Evolutionary conservation across 2,797 vertebrate species (phyloP).

Genomic region (Paramormyrops hopkinsi): DNA sequence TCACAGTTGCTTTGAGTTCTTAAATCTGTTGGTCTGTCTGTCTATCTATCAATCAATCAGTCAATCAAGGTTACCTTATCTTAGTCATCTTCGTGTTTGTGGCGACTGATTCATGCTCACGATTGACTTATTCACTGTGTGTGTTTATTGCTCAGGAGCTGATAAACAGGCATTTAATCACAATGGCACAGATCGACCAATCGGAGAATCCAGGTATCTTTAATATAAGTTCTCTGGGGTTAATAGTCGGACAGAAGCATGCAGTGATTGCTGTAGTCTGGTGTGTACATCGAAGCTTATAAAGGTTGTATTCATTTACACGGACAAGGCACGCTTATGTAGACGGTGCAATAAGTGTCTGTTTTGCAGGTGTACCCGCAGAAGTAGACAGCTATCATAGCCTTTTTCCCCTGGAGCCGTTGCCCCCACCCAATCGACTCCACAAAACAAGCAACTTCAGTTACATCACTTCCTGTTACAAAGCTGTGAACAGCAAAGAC

Average conservation of each 20-base stretch:
- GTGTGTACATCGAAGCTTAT: neutral
- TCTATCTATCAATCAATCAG: neutral
- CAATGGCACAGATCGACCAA: conserved; percentile 98
- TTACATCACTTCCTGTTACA: conserved; percentile 97
- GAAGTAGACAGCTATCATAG: conserved; percentile 99
- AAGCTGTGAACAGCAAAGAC: conserved; percentile 98
- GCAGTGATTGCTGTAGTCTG: neutral
- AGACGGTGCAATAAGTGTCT: neutral
- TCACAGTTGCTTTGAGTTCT: neutral
- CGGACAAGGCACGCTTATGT: neutral
- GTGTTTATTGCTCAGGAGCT: conserved; percentile 71
- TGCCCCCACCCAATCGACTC: conserved; percentile 89
- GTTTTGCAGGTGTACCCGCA: conserved; percentile 77
- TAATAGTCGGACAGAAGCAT: neutral
- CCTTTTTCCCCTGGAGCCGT: conserved; percentile 90
- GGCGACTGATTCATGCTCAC: neutral
- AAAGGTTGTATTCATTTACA: neutral
- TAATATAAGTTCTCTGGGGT: neutral
- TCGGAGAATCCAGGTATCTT: conserved; percentile 88
- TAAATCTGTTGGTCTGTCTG: neutral
- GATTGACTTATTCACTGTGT: neutral
- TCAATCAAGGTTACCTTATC: neutral
- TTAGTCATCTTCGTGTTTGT: neutral
- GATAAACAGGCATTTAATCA: conserved; percentile 97
- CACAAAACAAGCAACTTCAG: conserved; percentile 99